Percentiles rank a stretch among this genome's conserved stretches.
Evolutionary conservation across 1,140 invertebrate genomes (phyloP).

Genomic region (Drosophila malerkotliana): DNA sequence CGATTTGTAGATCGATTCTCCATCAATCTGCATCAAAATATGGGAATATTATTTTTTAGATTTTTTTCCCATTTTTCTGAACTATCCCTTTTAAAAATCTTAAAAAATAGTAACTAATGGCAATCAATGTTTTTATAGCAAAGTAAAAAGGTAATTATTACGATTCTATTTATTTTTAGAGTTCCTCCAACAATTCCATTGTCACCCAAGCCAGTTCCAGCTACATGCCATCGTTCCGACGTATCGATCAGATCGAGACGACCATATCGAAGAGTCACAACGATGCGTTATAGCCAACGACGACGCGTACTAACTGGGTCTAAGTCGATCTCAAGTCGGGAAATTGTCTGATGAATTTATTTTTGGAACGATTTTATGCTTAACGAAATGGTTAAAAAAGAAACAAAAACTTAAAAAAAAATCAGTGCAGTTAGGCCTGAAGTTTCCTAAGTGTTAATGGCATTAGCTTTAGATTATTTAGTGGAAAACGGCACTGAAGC

Average conservation of each 20-base stretch:
- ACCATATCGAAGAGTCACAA: constrained; percentile 80
- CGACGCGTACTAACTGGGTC: constrained; percentile 68
- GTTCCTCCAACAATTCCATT: constrained; percentile 82
- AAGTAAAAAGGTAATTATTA: neutral
- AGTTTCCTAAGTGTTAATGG: constrained; percentile 4
- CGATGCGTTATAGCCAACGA: constrained; percentile 81
- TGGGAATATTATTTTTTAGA: too few relatives aligned
- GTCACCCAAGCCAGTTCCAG: constrained; percentile 77
- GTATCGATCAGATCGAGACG: constrained; percentile 82
- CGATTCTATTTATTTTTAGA: constrained; percentile 49
- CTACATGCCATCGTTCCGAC: constrained; percentile 77
- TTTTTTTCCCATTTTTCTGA: too few relatives aligned
- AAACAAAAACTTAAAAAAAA: neutral
- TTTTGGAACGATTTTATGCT: constrained; percentile 69
- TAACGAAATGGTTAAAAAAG: constrained; percentile 13
- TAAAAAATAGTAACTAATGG: too few relatives aligned
- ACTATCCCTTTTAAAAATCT: too few relatives aligned
- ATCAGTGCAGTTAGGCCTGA: constrained; percentile 15
- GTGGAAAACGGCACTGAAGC: constrained; percentile 47
- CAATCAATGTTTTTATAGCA: too few relatives aligned
- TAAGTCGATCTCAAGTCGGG: constrained; percentile 47
- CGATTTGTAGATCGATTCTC: too few relatives aligned
- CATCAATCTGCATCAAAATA: too few relatives aligned
- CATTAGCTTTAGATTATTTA: constrained; percentile 19
- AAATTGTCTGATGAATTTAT: constrained; percentile 61